phyloP scores from a whole-genome alignment of 2,113 vertebrate species.

The Anser brachyrhynchus region DNA sequence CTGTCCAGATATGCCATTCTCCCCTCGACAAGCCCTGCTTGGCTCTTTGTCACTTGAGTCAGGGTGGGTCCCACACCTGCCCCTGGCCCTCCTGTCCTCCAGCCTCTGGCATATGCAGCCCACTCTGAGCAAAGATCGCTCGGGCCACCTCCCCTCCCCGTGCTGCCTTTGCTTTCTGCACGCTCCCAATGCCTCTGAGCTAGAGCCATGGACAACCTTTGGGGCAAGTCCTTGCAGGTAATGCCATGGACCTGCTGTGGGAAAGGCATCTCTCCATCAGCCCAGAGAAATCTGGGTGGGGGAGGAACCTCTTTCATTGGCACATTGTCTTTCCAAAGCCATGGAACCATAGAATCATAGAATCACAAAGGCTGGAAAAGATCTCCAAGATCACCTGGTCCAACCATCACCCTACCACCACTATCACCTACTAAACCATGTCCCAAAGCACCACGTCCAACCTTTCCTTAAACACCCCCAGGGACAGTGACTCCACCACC shows the following conservation, averaged over 20 bases:
- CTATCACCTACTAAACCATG: no score
- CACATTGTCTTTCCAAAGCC: neutral
- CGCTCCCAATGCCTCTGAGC: neutral
- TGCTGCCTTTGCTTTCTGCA: neutral
- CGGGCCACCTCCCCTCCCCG: neutral
- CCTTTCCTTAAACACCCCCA: no score
- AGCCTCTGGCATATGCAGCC: accelerated
- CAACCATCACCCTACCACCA: no score
- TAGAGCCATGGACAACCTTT: neutral
- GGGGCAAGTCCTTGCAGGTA: accelerated
- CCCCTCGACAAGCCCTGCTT: accelerated
- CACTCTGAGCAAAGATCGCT: neutral
- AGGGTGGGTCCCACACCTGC: neutral
- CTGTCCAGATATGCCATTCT: neutral
- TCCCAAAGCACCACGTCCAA: no score
- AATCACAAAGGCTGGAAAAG: no score
- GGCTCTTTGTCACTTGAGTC: neutral
- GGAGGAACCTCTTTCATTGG: neutral
- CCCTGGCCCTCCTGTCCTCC: neutral
- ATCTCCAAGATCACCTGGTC: no score
- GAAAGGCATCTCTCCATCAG: neutral
- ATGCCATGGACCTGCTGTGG: accelerated
- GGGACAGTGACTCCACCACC: no score
- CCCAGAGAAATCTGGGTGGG: neutral
- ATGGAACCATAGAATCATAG: no score